phyloP scores from a whole-genome alignment of 2,113 vertebrate genomes.

The Raja brachyura region DNA sequence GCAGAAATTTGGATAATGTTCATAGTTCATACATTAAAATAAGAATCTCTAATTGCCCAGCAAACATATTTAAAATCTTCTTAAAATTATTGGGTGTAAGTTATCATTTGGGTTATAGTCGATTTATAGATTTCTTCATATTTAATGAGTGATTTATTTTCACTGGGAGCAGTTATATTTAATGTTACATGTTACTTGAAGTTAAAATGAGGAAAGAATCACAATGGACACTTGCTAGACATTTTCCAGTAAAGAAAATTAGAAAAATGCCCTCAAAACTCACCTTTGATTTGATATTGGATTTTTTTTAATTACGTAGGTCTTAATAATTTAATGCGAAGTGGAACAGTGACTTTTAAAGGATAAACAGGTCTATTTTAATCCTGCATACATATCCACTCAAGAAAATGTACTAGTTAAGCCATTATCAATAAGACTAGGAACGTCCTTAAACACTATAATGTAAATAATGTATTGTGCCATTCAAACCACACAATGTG shows the following conservation, averaged over 20 bases:
- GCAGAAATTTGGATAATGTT: neutral
- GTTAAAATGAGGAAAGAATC: neutral
- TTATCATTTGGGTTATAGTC: neutral
- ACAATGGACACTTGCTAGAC: neutral
- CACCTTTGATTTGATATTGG: neutral
- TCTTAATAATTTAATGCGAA: neutral
- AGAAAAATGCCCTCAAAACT: neutral
- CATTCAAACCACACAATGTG: neutral
- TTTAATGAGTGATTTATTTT: neutral
- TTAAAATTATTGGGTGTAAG: neutral
- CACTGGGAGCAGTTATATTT: neutral
- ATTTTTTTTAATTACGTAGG: neutral
- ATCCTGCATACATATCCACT: neutral
- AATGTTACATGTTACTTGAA: conserved; percentile 10
- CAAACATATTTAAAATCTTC: neutral
- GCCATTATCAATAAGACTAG: neutral
- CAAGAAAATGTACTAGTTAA: conserved; percentile 16
- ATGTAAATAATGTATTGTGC: neutral
- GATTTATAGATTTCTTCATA: neutral
- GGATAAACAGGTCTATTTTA: neutral
- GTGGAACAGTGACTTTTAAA: neutral
- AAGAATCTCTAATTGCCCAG: neutral
- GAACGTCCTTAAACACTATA: neutral
- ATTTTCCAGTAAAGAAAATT: neutral
- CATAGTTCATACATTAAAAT: neutral